A percentile compares a stretch with the other conserved stretches of the same genome.
Evolutionary conservation across 2,888 invertebrate genomes (phyloP).

Genomic region (Dioctria linearis): DNA sequence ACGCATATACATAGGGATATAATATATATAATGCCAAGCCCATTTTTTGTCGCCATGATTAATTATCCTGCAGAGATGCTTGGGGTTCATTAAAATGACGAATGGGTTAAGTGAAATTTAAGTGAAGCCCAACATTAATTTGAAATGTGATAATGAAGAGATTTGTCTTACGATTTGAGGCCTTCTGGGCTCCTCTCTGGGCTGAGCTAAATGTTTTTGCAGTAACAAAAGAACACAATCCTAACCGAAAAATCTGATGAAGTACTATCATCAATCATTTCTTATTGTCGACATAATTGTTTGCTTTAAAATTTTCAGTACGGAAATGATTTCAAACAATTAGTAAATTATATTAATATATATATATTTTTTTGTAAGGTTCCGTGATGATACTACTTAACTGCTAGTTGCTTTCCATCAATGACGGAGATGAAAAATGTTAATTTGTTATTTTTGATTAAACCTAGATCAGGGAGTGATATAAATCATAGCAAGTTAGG

Average conservation of each 20-base stretch:
- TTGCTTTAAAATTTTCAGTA: constrained; percentile 7
- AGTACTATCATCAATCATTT: constrained; percentile 25
- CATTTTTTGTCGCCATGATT: constrained; percentile 19
- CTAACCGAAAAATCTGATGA: constrained; percentile 13
- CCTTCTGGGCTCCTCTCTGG: background rate
- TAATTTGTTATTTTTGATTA: too few species aligned
- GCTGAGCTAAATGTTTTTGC: constrained; percentile 12
- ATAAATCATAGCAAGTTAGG: too few species aligned
- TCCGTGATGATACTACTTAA: too few species aligned
- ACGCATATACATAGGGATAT: too few species aligned
- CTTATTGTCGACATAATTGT: constrained; percentile 10
- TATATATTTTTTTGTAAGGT: too few species aligned
- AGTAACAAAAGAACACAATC: constrained; percentile 4
- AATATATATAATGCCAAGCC: background rate
- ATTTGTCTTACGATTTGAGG: constrained; percentile 40
- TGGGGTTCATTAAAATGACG: constrained; percentile 55
- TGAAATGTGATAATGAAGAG: constrained; percentile 46
- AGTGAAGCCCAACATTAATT: constrained; percentile 49
- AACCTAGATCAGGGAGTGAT: too few species aligned
- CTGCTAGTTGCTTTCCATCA: too few species aligned
- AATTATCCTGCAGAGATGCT: constrained; percentile 39
- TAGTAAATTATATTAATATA: too few species aligned
- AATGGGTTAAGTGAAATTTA: constrained; percentile 52
- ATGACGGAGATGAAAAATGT: too few species aligned
- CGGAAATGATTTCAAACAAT: background rate